Percentiles rank a stretch among this genome's conserved stretches.
Evolutionary conservation across 1,140 invertebrate species (phyloP).

Genomic region (Hycleus phaleratus): DNA sequence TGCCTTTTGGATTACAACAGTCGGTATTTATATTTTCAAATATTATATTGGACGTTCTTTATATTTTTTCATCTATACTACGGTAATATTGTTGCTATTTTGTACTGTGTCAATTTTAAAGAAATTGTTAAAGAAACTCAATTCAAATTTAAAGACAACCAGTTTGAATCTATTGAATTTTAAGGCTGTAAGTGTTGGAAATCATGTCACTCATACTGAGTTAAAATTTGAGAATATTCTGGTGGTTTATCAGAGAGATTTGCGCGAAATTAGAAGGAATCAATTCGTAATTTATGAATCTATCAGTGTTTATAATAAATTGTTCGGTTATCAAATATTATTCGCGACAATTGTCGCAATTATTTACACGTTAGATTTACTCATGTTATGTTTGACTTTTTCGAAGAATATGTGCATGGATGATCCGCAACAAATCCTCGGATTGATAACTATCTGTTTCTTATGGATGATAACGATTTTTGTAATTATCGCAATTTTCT

Average conservation of each 20-base stretch:
- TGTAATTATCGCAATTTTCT: background rate
- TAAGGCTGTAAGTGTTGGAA: no score
- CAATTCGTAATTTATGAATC: background rate
- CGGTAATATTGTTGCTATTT: no score
- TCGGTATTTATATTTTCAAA: no score
- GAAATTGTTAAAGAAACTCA: no score
- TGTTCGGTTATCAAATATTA: background rate
- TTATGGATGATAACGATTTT: slow-evolving; percentile 2
- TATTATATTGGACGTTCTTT: no score
- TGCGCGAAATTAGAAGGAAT: background rate
- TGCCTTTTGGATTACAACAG: no score
- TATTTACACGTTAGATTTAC: background rate
- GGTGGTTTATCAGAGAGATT: background rate
- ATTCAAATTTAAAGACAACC: no score
- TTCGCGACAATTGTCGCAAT: background rate
- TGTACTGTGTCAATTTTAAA: no score
- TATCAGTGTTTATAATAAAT: background rate
- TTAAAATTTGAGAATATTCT: no score
- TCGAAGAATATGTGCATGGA: background rate
- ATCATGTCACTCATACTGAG: no score
- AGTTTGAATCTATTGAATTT: no score
- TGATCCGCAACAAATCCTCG: background rate
- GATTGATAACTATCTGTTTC: background rate
- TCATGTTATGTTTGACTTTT: background rate
- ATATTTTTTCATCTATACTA: no score